These are phyloP conservation scores for Metopolophium dirhodum DNA, from an alignment of 1,140 invertebrate species.

Conservation along the genomic window DNA sequence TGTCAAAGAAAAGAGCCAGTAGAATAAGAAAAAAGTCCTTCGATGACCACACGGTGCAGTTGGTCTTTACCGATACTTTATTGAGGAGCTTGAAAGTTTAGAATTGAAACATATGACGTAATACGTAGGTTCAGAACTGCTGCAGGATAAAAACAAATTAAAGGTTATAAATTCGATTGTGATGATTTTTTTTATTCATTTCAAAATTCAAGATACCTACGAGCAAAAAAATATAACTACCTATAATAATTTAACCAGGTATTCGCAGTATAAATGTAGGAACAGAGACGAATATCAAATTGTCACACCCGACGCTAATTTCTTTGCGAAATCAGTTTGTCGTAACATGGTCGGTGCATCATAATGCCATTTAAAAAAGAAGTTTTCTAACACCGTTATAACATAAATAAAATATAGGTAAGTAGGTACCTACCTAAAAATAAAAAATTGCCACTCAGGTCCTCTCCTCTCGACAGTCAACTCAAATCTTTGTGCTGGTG, in stretches of 20 bases:
- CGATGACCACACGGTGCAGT: neutral
- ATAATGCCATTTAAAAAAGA: no score
- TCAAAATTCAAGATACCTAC: no score
- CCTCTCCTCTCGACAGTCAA: no score
- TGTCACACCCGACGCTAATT: no score
- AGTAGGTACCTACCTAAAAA: no score
- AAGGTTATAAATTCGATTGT: neutral
- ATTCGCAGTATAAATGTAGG: neutral
- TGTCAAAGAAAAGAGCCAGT: neutral
- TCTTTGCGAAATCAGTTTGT: no score
- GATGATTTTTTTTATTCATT: neutral
- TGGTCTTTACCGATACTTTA: neutral
- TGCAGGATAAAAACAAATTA: neutral
- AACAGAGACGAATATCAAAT: neutral
- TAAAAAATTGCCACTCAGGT: no score
- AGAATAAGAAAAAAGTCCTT: neutral
- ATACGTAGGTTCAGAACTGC: neutral
- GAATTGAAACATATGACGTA: neutral
- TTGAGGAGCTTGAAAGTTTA: neutral
- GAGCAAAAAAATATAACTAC: neutral
- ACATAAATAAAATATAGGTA: no score
- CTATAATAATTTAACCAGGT: neutral
- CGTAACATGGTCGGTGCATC: no score
- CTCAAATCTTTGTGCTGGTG: no score
- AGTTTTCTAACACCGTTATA: no score